Evolutionary conservation across 2,113 vertebrate genomes (phyloP).

Genomic region (Chaetops frenatus): DNA sequence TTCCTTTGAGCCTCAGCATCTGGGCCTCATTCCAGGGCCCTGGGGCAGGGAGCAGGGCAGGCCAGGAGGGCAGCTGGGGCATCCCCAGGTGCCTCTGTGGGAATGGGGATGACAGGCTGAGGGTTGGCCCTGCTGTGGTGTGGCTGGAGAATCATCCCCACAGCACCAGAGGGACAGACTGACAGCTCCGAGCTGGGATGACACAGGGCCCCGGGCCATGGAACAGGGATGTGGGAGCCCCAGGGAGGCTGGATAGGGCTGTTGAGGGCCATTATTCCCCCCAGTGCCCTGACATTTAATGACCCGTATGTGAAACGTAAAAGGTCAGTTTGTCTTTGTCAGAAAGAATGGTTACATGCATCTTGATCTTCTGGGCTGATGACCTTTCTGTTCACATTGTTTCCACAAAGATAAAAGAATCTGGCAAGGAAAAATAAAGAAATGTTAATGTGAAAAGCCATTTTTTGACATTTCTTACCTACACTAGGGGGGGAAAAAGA

Average conservation of each 20-base stretch:
- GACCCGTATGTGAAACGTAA: not conserved
- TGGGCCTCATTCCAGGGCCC: accelerated
- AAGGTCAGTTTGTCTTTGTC: constrained; percentile 5
- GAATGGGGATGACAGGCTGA: accelerated
- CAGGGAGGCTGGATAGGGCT: not conserved
- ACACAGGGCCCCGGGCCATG: not conserved
- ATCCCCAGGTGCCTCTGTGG: not conserved
- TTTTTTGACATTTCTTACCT: not conserved
- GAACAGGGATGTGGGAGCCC: not conserved
- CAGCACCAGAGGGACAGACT: not conserved
- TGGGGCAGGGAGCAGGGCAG: not conserved
- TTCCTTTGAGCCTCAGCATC: not conserved
- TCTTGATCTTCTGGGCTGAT: constrained; percentile 1
- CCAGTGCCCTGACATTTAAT: not conserved
- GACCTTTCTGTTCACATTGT: constrained; percentile 24
- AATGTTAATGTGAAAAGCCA: not conserved
- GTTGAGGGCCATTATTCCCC: not conserved
- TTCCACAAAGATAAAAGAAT: not conserved
- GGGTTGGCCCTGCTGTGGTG: not conserved
- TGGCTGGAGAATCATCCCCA: not conserved
- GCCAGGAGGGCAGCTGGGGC: not conserved
- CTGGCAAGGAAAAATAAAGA: not conserved
- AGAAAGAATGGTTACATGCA: not conserved
- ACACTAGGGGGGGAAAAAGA: accelerated
- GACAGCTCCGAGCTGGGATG: not conserved